Base-by-base conservation (phyloP, 2,797 vertebrate species). In the Cirrhinus molitorella region DNA sequence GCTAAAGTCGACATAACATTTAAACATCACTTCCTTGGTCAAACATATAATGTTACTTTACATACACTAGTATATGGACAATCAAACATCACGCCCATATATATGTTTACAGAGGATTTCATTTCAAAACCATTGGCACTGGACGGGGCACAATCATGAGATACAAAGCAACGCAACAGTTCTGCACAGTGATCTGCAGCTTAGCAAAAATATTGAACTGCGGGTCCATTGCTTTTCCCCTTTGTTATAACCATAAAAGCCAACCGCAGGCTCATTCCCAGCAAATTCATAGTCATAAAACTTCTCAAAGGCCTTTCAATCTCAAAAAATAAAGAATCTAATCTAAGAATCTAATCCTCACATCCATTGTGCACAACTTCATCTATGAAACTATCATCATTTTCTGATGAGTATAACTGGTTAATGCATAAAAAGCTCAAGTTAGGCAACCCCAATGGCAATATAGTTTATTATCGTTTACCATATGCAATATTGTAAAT, bases 341-440 rank as follows among this genome's bases (percentile, higher is more conserved):
- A 31, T 73, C 71, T n/a, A 72, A 14, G 49, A 74, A 55, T n/a
- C 25, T 12, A n/a, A 31, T 73, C 71, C 28, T 72, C 68, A 21
- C 10, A 72, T 72, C 23, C 25, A 6, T 21, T 72, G 25, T 28
- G 25, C 25, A 16, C 59, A 16, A 31, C 5, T 53, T 73, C 47
- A 31, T 72, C 71, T 51, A 53, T 73, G 25, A 74, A 74, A 74
- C 10, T 2, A 31, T 37, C 71, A 34, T 45, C 3, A 10, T 31
- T 51, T 51, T 51, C 5, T 23, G 13, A 53, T 47, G 66, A 23
- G 68, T 45, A n/a, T n/a, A n/a, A n/a, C n/a, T n/a, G 40, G 31
- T 34, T 45, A 40, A 49, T 28, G 16, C 2, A 71, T 49, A 71
- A 53, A 73, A 72, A 21, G 28, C 28, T 21, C 45, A 72, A 23